Percentiles rank a stretch among this genome's conserved stretches.
phyloP scores from a whole-genome alignment of 2,113 vertebrate species.

The Oenanthe oenanthe region DNA sequence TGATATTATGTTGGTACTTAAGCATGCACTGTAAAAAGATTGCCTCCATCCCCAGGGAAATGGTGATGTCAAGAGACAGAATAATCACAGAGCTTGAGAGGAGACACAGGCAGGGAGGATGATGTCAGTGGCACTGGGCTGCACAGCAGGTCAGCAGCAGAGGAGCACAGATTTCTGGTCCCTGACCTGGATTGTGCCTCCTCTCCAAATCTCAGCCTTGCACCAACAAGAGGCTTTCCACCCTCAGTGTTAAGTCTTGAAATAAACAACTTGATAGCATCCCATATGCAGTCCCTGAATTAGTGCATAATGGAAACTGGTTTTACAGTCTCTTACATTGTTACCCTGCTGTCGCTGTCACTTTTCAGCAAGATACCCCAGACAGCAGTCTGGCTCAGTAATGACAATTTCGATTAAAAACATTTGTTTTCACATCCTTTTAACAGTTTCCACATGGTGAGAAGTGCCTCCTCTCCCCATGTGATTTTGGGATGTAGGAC shows the following conservation, averaged over 20 bases:
- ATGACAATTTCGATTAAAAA: slow-evolving; percentile 66
- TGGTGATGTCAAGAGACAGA: background rate
- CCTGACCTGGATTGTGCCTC: background rate
- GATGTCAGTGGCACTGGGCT: background rate
- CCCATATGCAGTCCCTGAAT: slow-evolving; percentile 43
- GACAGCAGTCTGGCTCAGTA: slow-evolving; percentile 46
- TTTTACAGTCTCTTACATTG: slow-evolving; percentile 26
- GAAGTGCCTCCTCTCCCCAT: slow-evolving; percentile 1
- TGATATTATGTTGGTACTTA: background rate
- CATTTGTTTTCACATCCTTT: slow-evolving; percentile 58
- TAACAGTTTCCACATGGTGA: slow-evolving; percentile 52
- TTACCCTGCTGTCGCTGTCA: slow-evolving; percentile 58
- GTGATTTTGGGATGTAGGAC: background rate
- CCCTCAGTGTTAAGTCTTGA: background rate
- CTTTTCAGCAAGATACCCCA: slow-evolving; percentile 51
- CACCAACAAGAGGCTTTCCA: background rate
- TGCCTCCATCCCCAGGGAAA: background rate
- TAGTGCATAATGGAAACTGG: background rate
- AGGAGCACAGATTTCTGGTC: rapidly evolving
- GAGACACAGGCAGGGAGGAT: background rate
- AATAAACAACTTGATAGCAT: background rate
- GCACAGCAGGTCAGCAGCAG: rapidly evolving
- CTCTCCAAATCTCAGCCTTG: rapidly evolving
- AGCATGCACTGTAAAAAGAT: background rate
- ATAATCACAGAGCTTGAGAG: background rate